Conservation (phyloP, 2,797 vertebrate species). For the Euthynnus affinis region DNA sequence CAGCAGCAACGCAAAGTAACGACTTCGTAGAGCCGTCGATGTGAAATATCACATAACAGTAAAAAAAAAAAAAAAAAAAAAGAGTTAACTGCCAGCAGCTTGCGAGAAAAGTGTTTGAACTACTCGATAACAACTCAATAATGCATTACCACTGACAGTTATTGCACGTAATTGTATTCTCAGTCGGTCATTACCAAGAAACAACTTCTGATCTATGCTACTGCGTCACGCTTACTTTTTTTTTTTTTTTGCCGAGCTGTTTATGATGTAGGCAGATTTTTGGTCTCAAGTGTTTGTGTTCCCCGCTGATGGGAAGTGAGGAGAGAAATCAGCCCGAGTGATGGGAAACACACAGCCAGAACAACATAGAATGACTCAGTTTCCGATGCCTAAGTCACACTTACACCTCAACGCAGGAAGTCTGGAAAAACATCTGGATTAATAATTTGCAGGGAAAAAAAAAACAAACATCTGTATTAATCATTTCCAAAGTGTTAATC, state of each 20-base stretch:
- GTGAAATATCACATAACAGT: constrained; percentile 32
- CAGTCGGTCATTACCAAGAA: constrained; percentile 62
- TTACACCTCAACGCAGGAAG: constrained; percentile 39
- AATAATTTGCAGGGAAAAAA: not conserved
- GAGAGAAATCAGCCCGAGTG: constrained; percentile 31
- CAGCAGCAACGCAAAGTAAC: constrained; percentile 22
- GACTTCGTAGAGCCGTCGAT: constrained; percentile 16
- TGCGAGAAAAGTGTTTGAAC: constrained; percentile 49
- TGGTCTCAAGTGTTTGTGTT: constrained; percentile 8
- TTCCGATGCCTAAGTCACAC: constrained; percentile 13
- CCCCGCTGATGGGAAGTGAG: constrained; percentile 55
- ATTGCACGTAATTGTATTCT: constrained; percentile 57
- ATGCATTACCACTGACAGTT: constrained; percentile 60
- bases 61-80: no score
- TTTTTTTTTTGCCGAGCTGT: constrained; percentile 39
- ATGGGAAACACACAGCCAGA: constrained; percentile 49
- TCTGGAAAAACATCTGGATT: constrained; percentile 10
- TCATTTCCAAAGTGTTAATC: constrained; percentile 20
- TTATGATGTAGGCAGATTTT: constrained; percentile 36
- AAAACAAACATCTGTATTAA: not conserved
- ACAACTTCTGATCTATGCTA: constrained; percentile 45
- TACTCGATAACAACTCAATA: constrained; percentile 61
- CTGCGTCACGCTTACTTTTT: constrained; percentile 41
- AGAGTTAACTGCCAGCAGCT: constrained; percentile 28
- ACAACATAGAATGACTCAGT: constrained; percentile 61